Percentiles rank a stretch among this genome's conserved stretches.
Evolutionary conservation across 2,113 vertebrate species (phyloP).

Genomic region (Leucoraja erinaceus): DNA sequence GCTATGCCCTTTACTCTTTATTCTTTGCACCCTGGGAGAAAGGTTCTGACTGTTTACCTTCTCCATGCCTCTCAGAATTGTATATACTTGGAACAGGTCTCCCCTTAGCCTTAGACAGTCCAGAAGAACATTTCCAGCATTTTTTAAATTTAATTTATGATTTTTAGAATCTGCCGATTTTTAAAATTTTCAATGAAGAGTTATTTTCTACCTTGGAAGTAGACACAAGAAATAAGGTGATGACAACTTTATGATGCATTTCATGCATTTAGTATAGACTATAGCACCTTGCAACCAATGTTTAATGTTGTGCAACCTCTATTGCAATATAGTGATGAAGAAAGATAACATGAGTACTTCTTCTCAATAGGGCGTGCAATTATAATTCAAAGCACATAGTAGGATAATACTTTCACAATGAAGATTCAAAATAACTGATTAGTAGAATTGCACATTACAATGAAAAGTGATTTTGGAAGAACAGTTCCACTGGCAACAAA

Average conservation of each 20-base stretch:
- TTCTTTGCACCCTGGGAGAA: too few relatives aligned
- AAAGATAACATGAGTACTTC: background rate
- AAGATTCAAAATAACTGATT: background rate
- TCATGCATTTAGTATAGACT: background rate
- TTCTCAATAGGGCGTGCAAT: background rate
- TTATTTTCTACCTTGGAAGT: background rate
- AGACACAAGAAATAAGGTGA: background rate
- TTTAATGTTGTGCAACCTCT: background rate
- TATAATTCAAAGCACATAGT: too few relatives aligned
- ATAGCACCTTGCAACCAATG: background rate
- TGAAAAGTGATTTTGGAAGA: background rate
- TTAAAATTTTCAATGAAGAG: background rate
- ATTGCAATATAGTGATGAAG: background rate
- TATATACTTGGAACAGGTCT: too few relatives aligned
- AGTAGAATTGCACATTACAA: background rate
- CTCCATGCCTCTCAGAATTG: too few relatives aligned
- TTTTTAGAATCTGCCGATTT: too few relatives aligned
- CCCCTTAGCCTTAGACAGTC: too few relatives aligned
- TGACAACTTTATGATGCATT: background rate
- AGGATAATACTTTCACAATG: background rate
- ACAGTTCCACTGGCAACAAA: background rate
- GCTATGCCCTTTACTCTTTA: too few relatives aligned
- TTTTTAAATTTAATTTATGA: too few relatives aligned
- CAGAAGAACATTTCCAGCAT: too few relatives aligned
- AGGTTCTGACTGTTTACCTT: too few relatives aligned